Base-by-base conservation (phyloP, 2,888 invertebrate species). In the Drosophila setosimentum region DNA sequence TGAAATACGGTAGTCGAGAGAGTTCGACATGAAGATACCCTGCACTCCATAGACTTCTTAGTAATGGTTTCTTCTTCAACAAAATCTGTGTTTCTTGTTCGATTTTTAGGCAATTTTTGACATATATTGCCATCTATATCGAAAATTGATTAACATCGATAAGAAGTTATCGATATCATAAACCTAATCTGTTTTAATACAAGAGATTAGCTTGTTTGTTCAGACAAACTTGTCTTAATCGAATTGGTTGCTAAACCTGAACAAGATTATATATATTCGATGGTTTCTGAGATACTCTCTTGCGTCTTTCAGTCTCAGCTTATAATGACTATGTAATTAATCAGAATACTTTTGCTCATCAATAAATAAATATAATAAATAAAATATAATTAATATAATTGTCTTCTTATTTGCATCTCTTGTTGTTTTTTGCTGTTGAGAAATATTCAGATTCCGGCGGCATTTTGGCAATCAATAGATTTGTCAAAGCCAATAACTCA, bases 401-500 rank as follows among this genome's bases (percentile, higher is more conserved):
- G 18, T 45, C 13, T 45, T 16, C 13, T 13, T 3, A 21, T 21
- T 45, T 21, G 21, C 7, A 16, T 21, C 2, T 24, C 16, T 0
- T 13, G 13, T 3, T 13, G 8, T 24, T 24, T 45, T 21, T 3
- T 45, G 5, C 11, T 11, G 49, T n/a, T 3, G 11, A 13, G 16
- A 6, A n/a, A n/a, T n/a, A n/a, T 29, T 11, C 54, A 2, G 18
- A 54, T 35, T 35, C 35, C 54, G n/a, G 18, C 21, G 13, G 24
- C 24, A 55, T 27, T 21, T 4, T 5, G 30, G 42, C 45, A 24
- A 63, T 64, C 64, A 63, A 64, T 63, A 24, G 63, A 64, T 64
- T 30, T 29, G 35, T 54, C 54, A 27, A 18, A 18, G 5, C 27
- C 21, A 42, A 45, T 16, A 59, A 27, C n/a, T 27, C 27, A 27